Percentiles rank a stretch among this genome's conserved stretches.
Evolutionary conservation across 2,113 vertebrate species (phyloP).

Genomic region (Tachycineta bicolor): DNA sequence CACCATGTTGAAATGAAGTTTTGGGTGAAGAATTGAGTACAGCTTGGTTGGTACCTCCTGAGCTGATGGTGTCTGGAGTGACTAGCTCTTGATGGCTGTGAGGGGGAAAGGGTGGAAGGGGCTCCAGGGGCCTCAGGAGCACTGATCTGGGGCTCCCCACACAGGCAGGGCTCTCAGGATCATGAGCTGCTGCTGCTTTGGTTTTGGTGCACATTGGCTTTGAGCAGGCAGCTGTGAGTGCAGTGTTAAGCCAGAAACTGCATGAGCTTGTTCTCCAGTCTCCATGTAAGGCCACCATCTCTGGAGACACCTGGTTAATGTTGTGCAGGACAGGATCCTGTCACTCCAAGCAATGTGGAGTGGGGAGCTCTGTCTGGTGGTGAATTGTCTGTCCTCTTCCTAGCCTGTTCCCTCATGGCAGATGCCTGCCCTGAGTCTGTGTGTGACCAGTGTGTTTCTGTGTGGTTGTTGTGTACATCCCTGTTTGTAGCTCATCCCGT

Average conservation of each 20-base stretch:
- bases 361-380: accelerated
- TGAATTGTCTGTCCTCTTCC: background rate
- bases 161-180: background rate
- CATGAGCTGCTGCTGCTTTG: background rate
- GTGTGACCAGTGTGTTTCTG: background rate
- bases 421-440: background rate
- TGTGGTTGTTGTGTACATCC: background rate
- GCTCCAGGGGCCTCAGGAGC: background rate
- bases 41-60: background rate
- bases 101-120: background rate
- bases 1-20: background rate
- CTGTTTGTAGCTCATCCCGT: background rate
- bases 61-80: background rate
- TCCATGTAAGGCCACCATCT: accelerated
- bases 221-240: background rate
- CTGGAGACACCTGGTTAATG: background rate
- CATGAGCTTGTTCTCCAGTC: background rate
- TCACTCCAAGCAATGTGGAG: background rate
- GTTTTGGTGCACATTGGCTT: background rate
- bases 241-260: background rate
- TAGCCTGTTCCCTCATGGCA: background rate
- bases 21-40: background rate
- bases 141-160: accelerated
- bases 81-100: background rate
- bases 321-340: accelerated